Evolutionary conservation across 2,797 vertebrate genomes (phyloP).

Genomic region (Micrastur ruficollis): DNA sequence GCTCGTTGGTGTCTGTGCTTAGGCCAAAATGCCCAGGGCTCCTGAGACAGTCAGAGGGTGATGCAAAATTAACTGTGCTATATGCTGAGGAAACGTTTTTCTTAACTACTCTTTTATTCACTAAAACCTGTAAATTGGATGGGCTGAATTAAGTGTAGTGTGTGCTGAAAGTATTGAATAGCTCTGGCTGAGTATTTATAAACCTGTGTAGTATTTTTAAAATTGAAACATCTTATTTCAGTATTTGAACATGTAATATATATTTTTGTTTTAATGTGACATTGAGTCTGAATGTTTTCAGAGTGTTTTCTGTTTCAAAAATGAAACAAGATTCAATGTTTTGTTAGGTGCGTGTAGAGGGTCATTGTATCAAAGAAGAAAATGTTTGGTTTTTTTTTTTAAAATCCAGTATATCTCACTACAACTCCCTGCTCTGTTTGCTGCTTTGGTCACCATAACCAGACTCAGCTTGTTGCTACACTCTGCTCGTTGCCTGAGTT

Average conservation of each 20-base stretch:
- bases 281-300: background rate
- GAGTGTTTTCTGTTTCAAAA: background rate
- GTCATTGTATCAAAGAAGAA: background rate
- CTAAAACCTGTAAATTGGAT: background rate
- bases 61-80: background rate
- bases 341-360: background rate
- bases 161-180: background rate
- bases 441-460: background rate
- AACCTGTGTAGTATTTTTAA: background rate
- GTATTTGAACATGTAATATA: background rate
- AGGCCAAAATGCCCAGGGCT: background rate
- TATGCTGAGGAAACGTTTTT: background rate
- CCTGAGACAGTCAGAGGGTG: background rate
- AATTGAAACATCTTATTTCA: background rate
- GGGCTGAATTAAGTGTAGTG: background rate
- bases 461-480: background rate
- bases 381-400: too few relatives aligned
- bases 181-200: background rate
- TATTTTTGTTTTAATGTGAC: background rate
- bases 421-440: background rate
- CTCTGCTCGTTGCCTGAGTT: background rate
- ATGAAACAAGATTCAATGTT: background rate
- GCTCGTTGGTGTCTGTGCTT: accelerated
- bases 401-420: background rate
- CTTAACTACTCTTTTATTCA: background rate